Base-by-base conservation (phyloP, 2,113 vertebrate genomes). In the Pavo muticus region DNA sequence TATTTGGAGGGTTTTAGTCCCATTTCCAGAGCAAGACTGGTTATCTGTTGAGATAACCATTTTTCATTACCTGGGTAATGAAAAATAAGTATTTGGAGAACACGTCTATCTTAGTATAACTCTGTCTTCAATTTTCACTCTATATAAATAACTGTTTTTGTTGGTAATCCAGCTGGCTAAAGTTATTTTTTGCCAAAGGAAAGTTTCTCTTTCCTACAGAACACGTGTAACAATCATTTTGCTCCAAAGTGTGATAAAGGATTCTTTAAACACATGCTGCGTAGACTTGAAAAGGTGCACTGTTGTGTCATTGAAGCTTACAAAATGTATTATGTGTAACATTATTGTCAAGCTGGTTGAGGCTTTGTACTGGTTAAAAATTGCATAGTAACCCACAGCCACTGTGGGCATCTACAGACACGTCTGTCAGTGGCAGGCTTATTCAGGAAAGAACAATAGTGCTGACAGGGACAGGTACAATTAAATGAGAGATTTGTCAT, bases 121-220 rank as follows among this genome's bases (percentile, higher is more conserved):
- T 89, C 16, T 7, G 19, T 75, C 91, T 93, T 92, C 70, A 72
- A 40, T 81, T 90, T 94, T 84, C 29, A 11, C 17, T 78, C 0
- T 75, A 7, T 48, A 14, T 6, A 27, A 87, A 75, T 92, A 76
- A 67, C 63, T 24, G 37, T 72, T 94, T 89, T 76, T 91, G 63
- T 87, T 12, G 0, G 27, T 87, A 83, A 47, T 79, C 89, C 87
- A 94, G 15, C 78, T 87, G 75, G 54, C 40, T 76, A 47, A 87
- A 77, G n/a, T 32, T 76, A 15, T 59, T 91, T 89, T 85, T 93
- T 91, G 40, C 83, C 21, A 25, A 78, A 87, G 72, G 54, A 65
- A n/a, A 59, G 9, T 78, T 93, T 81, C 47, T 75, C 73, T 75
- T 95, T 91, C 59, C 60, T 92, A 59, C 75, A 94, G 84, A 91